These are phyloP conservation scores for Piscicola geometra DNA, from an alignment of 2,888 invertebrate species.

Conservation along the genomic window DNA sequence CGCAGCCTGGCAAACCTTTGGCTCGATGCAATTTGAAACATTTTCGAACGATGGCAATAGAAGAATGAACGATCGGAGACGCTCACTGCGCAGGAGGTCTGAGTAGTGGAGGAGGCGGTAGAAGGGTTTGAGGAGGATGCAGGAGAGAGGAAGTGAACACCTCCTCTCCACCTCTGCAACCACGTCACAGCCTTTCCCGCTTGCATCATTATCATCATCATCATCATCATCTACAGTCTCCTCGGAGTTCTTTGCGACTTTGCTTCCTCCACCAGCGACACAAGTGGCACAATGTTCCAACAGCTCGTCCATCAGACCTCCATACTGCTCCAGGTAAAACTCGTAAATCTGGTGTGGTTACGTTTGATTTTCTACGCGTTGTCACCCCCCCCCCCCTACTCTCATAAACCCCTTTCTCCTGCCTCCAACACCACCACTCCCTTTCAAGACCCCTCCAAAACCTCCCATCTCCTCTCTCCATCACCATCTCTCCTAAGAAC, in stretches of 20 bases:
- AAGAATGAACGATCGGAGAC: not conserved
- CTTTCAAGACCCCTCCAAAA: not conserved
- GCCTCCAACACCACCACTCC: not conserved
- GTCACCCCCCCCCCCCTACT: not conserved
- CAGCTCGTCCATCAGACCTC: constrained; percentile 1
- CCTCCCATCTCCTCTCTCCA: not conserved
- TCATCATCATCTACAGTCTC: not conserved
- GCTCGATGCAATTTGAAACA: no score
- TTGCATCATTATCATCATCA: constrained; percentile 61
- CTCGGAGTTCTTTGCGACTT: no score
- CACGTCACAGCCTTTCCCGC: constrained; percentile 68
- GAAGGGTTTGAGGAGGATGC: constrained; percentile 76
- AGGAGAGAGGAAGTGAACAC: constrained; percentile 78
- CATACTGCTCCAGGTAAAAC: constrained; percentile 16
- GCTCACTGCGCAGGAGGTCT: constrained; percentile 69
- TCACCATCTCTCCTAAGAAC: not conserved
- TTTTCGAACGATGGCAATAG: no score
- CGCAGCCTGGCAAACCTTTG: no score
- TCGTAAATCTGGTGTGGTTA: constrained; percentile 22
- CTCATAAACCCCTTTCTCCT: not conserved
- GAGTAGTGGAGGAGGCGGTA: constrained; percentile 79
- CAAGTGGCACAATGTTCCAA: not conserved
- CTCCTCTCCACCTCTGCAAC: constrained; percentile 70
- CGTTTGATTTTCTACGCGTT: not conserved
- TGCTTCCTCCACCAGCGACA: not conserved